Conservation (phyloP, 2,888 invertebrate genomes). For the Torymus texanus region DNA sequence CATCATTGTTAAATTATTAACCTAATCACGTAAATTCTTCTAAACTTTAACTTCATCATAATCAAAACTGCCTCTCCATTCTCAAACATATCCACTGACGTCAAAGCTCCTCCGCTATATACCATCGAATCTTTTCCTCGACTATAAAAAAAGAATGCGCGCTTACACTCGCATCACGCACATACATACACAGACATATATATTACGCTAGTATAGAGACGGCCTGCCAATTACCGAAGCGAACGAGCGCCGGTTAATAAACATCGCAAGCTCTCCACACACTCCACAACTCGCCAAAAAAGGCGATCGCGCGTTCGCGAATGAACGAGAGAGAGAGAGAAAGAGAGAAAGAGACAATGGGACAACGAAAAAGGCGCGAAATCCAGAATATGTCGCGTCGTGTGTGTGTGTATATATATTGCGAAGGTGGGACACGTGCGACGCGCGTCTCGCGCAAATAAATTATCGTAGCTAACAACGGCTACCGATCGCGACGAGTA, state of each 20-base stretch:
- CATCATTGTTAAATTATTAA: no score
- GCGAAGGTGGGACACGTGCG: slow-evolving; percentile 71
- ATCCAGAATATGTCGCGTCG: slow-evolving; percentile 62
- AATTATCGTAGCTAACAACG: slow-evolving; percentile 58
- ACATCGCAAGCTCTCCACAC: slow-evolving; percentile 35
- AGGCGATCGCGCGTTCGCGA: slow-evolving; percentile 32
- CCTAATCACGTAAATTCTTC: no score
- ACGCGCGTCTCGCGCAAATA: slow-evolving; percentile 71
- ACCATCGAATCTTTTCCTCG: slow-evolving; percentile 9
- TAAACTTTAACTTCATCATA: no score
- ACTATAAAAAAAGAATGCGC: slow-evolving; percentile 5
- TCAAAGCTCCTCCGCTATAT: background rate
- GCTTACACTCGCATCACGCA: background rate
- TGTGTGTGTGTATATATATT: slow-evolving; percentile 54
- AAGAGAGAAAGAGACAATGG: slow-evolving; percentile 43
- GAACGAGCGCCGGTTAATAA: slow-evolving; percentile 54
- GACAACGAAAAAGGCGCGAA: slow-evolving; percentile 67
- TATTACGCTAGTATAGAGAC: slow-evolving; percentile 6
- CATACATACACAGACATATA: background rate
- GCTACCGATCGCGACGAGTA: background rate
- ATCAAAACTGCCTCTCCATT: no score
- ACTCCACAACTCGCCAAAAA: slow-evolving; percentile 31
- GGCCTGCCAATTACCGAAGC: slow-evolving; percentile 48
- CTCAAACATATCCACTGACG: background rate
- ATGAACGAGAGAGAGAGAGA: slow-evolving; percentile 11